Conservation (phyloP, 2,888 invertebrate species). For the Epirrhoe alternata region DNA sequence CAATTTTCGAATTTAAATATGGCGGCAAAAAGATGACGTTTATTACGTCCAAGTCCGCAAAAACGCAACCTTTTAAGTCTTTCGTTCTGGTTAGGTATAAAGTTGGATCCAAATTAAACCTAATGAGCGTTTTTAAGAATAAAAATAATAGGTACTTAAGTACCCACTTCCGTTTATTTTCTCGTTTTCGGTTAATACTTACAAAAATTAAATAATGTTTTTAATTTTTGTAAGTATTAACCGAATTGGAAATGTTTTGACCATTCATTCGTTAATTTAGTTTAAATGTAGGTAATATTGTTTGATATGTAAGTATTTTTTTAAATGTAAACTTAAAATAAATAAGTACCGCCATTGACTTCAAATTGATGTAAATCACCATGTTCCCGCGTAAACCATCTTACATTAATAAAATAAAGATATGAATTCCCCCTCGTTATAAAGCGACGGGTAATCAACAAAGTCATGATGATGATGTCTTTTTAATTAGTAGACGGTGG, state of each 20-base stretch:
- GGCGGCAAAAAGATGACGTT: constrained; percentile 13
- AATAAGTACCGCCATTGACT: not conserved
- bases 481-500: constrained; percentile 19
- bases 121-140: not conserved
- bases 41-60: constrained; percentile 5
- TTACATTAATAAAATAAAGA: constrained; percentile 19
- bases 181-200: no score
- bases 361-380: not conserved
- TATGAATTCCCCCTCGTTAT: constrained; percentile 36
- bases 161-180: no score
- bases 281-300: no score
- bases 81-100: not conserved
- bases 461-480: constrained; percentile 24
- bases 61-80: not conserved
- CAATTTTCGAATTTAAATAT: constrained; percentile 11
- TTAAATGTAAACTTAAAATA: not conserved
- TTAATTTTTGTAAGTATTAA: no score
- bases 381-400: not conserved
- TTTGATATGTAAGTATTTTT: not conserved
- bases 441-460: constrained; percentile 33
- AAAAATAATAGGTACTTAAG: no score
- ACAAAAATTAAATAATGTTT: no score
- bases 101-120: not conserved
- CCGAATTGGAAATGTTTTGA: not conserved
- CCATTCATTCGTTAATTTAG: not conserved